Percentiles rank a stretch among this genome's conserved stretches.
phyloP scores from a whole-genome alignment of 2,888 invertebrate genomes.

The Tuberolachnus salignus region DNA sequence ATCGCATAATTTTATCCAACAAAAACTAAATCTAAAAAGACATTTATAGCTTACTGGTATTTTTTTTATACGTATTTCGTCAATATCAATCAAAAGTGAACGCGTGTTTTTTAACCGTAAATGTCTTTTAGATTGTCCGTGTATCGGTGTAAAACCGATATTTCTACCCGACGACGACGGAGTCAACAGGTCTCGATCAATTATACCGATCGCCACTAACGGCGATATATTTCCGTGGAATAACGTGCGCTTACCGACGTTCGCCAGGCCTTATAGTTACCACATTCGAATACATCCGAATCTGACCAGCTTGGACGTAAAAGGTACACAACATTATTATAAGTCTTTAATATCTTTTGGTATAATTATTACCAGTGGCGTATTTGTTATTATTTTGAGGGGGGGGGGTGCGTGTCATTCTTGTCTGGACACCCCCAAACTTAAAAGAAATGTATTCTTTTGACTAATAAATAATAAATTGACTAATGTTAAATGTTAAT shows the following conservation, averaged over 20 bases:
- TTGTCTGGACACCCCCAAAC: too few relatives aligned
- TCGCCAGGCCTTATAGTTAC: slow-evolving; percentile 81
- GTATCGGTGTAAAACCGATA: slow-evolving; percentile 71
- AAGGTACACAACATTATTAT: slow-evolving; percentile 68
- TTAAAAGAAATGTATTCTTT: too few relatives aligned
- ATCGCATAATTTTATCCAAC: too few relatives aligned
- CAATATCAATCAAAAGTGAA: too few relatives aligned
- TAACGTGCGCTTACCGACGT: slow-evolving; percentile 77
- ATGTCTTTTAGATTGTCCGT: slow-evolving; percentile 70
- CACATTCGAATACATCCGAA: slow-evolving; percentile 91
- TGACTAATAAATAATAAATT: too few relatives aligned
- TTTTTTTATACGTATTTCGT: too few relatives aligned
- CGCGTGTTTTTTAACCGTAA: background rate
- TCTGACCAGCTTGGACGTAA: slow-evolving; percentile 84
- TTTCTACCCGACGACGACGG: slow-evolving; percentile 69
- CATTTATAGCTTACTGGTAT: too few relatives aligned
- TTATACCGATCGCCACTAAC: slow-evolving; percentile 74
- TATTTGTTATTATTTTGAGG: background rate
- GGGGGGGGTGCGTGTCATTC: too few relatives aligned
- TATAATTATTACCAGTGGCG: background rate
- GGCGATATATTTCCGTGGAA: slow-evolving; percentile 81
- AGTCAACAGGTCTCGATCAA: slow-evolving; percentile 69
- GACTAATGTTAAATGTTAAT: too few relatives aligned
- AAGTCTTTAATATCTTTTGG: slow-evolving; percentile 58
- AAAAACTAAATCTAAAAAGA: too few relatives aligned